A percentile compares a stretch with the other conserved stretches of the same genome.
Evolutionary conservation across 2,888 invertebrate genomes (phyloP).

Genomic region (Monopis laevigella): DNA sequence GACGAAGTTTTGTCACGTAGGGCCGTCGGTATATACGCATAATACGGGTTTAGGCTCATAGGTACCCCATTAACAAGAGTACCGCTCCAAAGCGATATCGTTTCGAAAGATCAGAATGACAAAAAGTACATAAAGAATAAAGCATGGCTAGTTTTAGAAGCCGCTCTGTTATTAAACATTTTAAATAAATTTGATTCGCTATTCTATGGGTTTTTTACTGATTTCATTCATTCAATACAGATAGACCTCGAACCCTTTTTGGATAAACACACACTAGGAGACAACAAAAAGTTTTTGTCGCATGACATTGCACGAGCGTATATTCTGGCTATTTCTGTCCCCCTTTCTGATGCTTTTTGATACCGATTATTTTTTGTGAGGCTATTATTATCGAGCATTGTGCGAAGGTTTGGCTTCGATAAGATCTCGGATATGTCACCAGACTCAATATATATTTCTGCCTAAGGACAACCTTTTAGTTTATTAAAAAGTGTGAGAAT

Average conservation of each 20-base stretch:
- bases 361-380: conserved; percentile 60
- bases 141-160: conserved; percentile 51
- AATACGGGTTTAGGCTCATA: conserved; percentile 59
- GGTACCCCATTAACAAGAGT: conserved; percentile 64
- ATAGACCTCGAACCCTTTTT: conserved; percentile 54
- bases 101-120: conserved; percentile 58
- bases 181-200: conserved; percentile 49
- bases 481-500: conserved; percentile 35
- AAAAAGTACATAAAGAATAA: conserved; percentile 45
- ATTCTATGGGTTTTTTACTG: conserved; percentile 42
- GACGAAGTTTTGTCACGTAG: conserved; percentile 66
- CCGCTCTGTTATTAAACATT: conserved; percentile 62
- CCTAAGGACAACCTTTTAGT: conserved; percentile 51
- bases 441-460: conserved; percentile 44
- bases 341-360: conserved; percentile 55
- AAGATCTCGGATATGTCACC: conserved; percentile 64
- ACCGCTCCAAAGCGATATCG: conserved; percentile 52
- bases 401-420: conserved; percentile 59
- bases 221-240: conserved; percentile 43
- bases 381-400: conserved; percentile 57
- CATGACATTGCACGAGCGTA: conserved; percentile 27
- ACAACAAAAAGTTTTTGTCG: conserved; percentile 45
- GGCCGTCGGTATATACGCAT: conserved; percentile 44
- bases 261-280: conserved; percentile 37
- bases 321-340: conserved; percentile 53